Base-by-base conservation (phyloP, 35 echinoderm and acorn worm species). In the Anneissia japonica region DNA sequence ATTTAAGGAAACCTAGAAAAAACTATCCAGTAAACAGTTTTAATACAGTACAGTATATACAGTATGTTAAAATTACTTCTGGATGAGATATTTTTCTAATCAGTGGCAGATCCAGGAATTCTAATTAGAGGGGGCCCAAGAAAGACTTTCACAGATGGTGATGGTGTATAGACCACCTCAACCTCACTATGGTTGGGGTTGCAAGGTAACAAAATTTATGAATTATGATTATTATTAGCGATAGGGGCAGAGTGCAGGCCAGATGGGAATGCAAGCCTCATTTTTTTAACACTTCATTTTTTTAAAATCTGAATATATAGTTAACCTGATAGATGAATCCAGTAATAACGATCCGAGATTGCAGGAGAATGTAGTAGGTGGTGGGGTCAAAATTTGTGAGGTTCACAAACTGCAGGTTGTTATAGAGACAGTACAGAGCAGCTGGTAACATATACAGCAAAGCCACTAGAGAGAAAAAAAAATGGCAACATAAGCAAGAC, bases 271-370 rank as follows among this genome's bases (percentile, higher is more conserved):
- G n/a, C n/a, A n/a, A n/a, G n/a, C n/a, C n/a, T n/a, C n/a, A n/a
- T n/a, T n/a, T n/a, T n/a, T n/a, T n/a, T n/a, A n/a, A n/a, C n/a
- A n/a, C n/a, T n/a, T n/a, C n/a, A n/a, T n/a, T n/a, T n/a, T n/a
- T n/a, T n/a, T n/a, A n/a, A n/a, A n/a, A n/a, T n/a, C n/a, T n/a
- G n/a, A n/a, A n/a, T n/a, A n/a, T n/a, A 64, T 32, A 46, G 39
- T 46, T 89, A 38, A 99, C 96, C 90, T 99, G 96, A 81, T 91
- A 99, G 26, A 91, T 89, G 36, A 99, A 40, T 38, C 92, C 92
- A 74, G 96, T 86, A 7, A 94, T 32, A 19, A 99, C 92, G 30
- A 99, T 81, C 34, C 87, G 86, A 0, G 94, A 76, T 41, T 99
- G 96, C 77, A 91, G 31, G 30, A 99, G 39, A 36, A 99, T 75